These are phyloP conservation scores for Coremacera marginata DNA, from an alignment of 2,888 invertebrate species.

Conservation along the genomic window DNA sequence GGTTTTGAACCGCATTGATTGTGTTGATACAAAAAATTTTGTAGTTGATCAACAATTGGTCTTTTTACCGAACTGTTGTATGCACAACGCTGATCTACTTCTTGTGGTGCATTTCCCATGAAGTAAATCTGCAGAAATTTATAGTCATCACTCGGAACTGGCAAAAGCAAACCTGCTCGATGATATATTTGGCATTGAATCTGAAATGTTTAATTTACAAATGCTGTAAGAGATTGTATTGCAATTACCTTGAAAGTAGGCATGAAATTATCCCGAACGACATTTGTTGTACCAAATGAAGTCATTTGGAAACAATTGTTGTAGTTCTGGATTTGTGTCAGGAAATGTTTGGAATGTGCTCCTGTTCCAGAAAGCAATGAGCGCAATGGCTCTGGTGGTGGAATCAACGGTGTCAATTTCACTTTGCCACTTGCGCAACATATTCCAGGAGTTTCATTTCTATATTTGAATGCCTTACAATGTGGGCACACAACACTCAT, in stretches of 20 bases:
- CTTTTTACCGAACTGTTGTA: not conserved
- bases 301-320: constrained; percentile 4
- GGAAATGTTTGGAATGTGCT: not conserved
- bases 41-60: constrained; percentile 14
- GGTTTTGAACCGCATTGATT: constrained; percentile 23
- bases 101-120: constrained; percentile 16
- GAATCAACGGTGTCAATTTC: not conserved
- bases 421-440: too few species aligned
- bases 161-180: constrained; percentile 4
- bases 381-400: not conserved
- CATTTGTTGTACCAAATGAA: too few species aligned
- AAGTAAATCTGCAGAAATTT: constrained; percentile 42
- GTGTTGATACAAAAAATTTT: constrained; percentile 36
- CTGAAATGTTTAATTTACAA: not conserved
- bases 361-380: constrained; percentile 6
- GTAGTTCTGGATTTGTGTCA: not conserved
- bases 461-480: too few species aligned
- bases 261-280: too few species aligned
- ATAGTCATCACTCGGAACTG: constrained; percentile 1
- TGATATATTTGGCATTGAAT: constrained; percentile 28
- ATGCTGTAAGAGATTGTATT: too few species aligned
- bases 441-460: too few species aligned
- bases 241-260: not conserved
- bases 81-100: constrained; percentile 13
- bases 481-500: too few species aligned